phyloP scores from a whole-genome alignment of 2,113 vertebrate genomes.

The Natator depressus region DNA sequence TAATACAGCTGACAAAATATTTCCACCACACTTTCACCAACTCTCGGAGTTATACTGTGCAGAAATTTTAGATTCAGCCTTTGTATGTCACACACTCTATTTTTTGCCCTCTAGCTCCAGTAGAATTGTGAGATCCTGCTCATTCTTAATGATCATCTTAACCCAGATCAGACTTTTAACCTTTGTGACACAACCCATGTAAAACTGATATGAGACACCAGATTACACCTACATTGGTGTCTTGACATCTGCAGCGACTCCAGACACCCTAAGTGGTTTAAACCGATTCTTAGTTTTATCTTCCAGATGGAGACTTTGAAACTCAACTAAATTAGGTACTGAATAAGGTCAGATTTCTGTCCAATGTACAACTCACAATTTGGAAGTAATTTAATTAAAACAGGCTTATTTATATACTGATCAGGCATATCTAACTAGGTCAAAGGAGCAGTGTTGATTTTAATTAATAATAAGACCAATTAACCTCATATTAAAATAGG shows the following conservation, averaged over 20 bases:
- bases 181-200: accelerated
- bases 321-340: neutral
- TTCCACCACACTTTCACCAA: neutral
- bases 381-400: neutral
- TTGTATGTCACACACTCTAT: neutral
- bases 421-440: neutral
- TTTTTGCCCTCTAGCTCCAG: neutral
- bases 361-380: neutral
- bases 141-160: neutral
- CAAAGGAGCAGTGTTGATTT: neutral
- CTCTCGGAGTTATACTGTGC: neutral
- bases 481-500: neutral
- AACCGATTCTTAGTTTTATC: neutral
- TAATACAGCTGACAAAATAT: neutral
- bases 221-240: neutral
- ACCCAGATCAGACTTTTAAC: accelerated
- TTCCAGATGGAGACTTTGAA: neutral
- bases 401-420: neutral
- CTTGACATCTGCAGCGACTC: neutral
- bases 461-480: neutral
- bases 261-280: accelerated
- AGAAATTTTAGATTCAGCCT: neutral
- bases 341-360: neutral
- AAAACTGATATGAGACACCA: neutral
- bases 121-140: accelerated